Conservation (phyloP, 2,113 vertebrate genomes). For the Cinclus mexicanus region DNA sequence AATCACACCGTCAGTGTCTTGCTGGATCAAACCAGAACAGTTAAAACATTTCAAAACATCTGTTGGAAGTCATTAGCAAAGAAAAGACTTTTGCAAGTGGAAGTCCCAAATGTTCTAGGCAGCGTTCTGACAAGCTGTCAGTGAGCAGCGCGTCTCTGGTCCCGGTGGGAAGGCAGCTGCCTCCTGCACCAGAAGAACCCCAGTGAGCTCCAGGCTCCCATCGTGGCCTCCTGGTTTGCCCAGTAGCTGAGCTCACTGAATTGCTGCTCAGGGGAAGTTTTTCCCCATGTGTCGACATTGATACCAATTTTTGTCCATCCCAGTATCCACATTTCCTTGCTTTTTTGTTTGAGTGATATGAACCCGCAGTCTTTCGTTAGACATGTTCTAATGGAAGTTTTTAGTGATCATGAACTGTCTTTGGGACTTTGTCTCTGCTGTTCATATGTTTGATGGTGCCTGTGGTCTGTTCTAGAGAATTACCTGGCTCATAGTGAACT, state of each 20-base stretch:
- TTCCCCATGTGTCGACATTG: accelerated
- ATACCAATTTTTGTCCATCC: neutral
- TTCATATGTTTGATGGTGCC: neutral
- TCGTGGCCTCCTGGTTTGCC: neutral
- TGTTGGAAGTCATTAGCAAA: constrained; percentile 12
- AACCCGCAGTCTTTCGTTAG: neutral
- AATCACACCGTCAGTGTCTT: neutral
- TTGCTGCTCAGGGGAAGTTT: neutral
- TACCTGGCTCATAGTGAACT: neutral
- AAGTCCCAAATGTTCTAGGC: neutral
- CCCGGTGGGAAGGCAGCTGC: neutral
- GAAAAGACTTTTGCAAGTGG: neutral
- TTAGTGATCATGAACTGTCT: neutral
- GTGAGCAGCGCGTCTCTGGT: neutral
- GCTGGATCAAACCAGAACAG: neutral
- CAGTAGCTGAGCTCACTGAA: neutral
- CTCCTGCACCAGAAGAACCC: neutral
- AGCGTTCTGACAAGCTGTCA: constrained; percentile 15
- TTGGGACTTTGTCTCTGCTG: neutral
- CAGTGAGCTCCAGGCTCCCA: accelerated
- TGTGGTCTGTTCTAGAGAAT: neutral
- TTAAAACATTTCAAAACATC: constrained; percentile 39
- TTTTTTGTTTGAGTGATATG: neutral
- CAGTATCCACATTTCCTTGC: accelerated
- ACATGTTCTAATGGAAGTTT: neutral